Percentiles rank a stretch among this genome's conserved stretches.
These are phyloP conservation scores for Myripristis murdjan DNA, from an alignment of 2,797 vertebrate genomes.

Conservation along the genomic window DNA sequence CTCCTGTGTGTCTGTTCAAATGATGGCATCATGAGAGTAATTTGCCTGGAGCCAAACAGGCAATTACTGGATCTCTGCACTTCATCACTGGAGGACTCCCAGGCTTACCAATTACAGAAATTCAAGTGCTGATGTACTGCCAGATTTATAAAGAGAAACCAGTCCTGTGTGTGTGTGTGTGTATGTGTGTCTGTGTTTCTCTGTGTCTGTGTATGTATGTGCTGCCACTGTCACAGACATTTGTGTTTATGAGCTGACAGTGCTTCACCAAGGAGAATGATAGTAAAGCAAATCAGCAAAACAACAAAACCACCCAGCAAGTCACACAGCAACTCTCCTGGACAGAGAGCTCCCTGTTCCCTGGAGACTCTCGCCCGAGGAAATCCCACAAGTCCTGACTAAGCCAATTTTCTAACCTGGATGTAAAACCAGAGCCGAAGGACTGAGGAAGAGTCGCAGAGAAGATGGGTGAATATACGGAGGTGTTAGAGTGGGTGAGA, in stretches of 20 bases:
- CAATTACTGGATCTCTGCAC: constrained; percentile 34
- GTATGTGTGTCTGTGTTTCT: constrained; percentile 7
- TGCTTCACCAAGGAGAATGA: constrained; percentile 16
- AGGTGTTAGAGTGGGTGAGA: background rate
- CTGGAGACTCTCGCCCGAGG: background rate
- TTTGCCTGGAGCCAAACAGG: constrained; percentile 25
- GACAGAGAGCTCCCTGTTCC: background rate
- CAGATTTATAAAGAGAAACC: constrained; percentile 17
- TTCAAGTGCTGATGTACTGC: constrained; percentile 23
- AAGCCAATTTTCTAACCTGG: background rate
- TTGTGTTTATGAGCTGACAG: background rate
- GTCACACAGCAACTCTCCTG: background rate
- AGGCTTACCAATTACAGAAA: constrained; percentile 38
- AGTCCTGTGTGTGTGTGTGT: constrained; percentile 4
- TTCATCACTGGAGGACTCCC: constrained; percentile 35
- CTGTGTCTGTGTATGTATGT: constrained; percentile 12
- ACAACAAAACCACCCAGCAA: constrained; percentile 13
- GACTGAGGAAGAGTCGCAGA: background rate
- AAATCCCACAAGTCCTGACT: background rate
- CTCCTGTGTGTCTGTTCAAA: constrained; percentile 5
- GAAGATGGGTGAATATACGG: background rate
- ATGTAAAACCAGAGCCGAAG: background rate
- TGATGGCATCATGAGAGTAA: constrained; percentile 20
- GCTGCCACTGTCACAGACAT: background rate
- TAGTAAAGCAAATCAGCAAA: constrained; percentile 25